Evolutionary conservation across 2,888 invertebrate species (phyloP).

Genomic region (Bugulina stolonifera): DNA sequence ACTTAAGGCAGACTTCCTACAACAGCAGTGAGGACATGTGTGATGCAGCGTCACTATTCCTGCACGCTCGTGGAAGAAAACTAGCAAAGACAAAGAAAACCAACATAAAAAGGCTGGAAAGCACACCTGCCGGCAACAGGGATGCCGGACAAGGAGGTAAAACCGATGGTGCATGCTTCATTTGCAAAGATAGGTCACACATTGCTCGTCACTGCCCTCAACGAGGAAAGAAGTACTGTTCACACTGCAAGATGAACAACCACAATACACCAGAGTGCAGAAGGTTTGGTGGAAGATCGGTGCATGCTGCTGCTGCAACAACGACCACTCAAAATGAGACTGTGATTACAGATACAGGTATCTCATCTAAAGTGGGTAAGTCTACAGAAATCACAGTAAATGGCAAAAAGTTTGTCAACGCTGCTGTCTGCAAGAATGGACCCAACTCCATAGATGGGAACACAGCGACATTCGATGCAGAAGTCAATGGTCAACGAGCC

Average conservation of each 20-base stretch:
- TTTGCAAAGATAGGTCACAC: background rate
- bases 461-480: background rate
- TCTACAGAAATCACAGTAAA: conserved; percentile 15
- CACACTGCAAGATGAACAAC: conserved; percentile 7
- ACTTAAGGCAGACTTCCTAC: conserved; percentile 4
- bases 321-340: background rate
- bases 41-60: conserved; percentile 14
- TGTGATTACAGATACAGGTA: background rate
- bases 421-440: conserved; percentile 3
- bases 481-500: conserved; percentile 1
- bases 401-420: background rate
- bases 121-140: background rate
- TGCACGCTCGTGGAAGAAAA: conserved; percentile 10
- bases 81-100: conserved; percentile 11
- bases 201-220: background rate
- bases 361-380: background rate
- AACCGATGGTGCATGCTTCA: conserved; percentile 11
- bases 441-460: background rate
- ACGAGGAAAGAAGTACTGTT: conserved; percentile 4
- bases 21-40: conserved; percentile 5
- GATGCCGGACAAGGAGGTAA: background rate
- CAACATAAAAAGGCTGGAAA: background rate
- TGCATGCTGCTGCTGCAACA: conserved; percentile 1
- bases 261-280: background rate
- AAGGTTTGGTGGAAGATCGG: background rate